Evolutionary conservation across 2,113 vertebrate species (phyloP), one percentile per base, ranked within the genome.

Genomic region (Leptobrachium leishanense): DNA sequence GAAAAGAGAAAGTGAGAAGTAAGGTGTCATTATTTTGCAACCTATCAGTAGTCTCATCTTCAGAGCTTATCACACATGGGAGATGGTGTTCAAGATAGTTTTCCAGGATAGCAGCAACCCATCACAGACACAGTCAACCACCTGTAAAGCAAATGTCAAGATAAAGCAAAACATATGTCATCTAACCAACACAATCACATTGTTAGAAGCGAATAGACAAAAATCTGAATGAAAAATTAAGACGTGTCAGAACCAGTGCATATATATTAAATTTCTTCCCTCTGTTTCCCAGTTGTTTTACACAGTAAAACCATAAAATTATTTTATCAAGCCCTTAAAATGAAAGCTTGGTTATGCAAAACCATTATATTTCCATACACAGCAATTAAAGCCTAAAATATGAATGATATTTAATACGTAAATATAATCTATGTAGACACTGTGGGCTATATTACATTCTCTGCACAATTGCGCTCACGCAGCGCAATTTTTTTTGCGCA

Each of bases 101-200:
- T 87, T 94, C 89, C 88, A 87, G 89, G 87, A 92, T 92, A 92
- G 90, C 91, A 93, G 88, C 91, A 92, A 88, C 91, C 88, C 87
- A 85, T 94, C 92, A 93, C 83, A 92, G 90, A 93, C 91, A 92
- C 92, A 90, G 86, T 85, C 82, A 12, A 87, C 88, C 92, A 94
- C 92, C 91, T 94, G 92, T 92, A 89, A 81, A 90, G 90, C 91
- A 93, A 94, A 93, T 93, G 93, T 88, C 86, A 68, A 85, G 85
- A 74, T 93, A 94, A 94, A 90, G 89, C 88, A 88, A 93, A 94
- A 88, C 92, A 93, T 76, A 91, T 93, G 92, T 89, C 86, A 88
- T 83, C 83, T 11, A 81, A 90, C 87, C 77, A 15, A 87, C 86
- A 83, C 77, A 86, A 90, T 88, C 88, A 84, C 84, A 87, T 89